phyloP scores from a whole-genome alignment of 2,113 vertebrate genomes.

The Xiphophorus maculatus region DNA sequence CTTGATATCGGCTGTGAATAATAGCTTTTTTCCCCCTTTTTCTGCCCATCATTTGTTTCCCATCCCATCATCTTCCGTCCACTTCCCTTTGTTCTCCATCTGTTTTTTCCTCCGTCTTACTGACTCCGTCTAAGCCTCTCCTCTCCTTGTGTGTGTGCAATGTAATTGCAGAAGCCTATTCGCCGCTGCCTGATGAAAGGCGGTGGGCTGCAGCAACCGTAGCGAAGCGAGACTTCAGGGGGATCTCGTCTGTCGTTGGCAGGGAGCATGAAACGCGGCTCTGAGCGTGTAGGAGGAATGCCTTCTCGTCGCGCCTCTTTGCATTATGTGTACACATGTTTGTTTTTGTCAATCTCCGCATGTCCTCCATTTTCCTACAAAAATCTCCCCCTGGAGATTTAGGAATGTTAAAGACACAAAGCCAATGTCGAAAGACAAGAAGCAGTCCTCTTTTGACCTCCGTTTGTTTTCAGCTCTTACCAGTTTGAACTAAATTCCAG shows the following conservation, averaged over 20 bases:
- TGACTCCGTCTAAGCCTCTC: constrained; percentile 37
- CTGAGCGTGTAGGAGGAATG: constrained; percentile 18
- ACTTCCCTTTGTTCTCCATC: constrained; percentile 25
- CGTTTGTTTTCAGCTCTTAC: background rate
- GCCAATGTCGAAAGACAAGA: background rate
- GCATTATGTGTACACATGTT: constrained; percentile 10
- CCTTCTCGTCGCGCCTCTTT: constrained; percentile 6
- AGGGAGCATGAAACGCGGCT: constrained; percentile 7
- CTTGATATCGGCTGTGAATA: constrained; percentile 25
- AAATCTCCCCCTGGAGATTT: background rate
- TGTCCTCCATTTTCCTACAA: background rate
- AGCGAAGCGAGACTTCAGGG: background rate
- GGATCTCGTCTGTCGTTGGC: constrained; percentile 20
- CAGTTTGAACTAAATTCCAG: background rate
- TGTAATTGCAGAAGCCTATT: constrained; percentile 43
- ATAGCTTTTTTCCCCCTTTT: constrained; percentile 22
- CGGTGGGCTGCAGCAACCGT: constrained; percentile 36
- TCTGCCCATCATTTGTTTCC: constrained; percentile 22
- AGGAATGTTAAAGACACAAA: background rate
- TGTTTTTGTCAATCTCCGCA: constrained; percentile 1
- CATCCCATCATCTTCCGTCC: constrained; percentile 24
- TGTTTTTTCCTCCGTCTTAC: constrained; percentile 32
- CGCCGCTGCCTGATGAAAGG: constrained; percentile 40
- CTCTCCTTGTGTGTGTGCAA: constrained; percentile 24
- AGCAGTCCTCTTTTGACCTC: background rate